phyloP scores from a whole-genome alignment of 2,113 vertebrate genomes.

The Phalacrocorax carbo region DNA sequence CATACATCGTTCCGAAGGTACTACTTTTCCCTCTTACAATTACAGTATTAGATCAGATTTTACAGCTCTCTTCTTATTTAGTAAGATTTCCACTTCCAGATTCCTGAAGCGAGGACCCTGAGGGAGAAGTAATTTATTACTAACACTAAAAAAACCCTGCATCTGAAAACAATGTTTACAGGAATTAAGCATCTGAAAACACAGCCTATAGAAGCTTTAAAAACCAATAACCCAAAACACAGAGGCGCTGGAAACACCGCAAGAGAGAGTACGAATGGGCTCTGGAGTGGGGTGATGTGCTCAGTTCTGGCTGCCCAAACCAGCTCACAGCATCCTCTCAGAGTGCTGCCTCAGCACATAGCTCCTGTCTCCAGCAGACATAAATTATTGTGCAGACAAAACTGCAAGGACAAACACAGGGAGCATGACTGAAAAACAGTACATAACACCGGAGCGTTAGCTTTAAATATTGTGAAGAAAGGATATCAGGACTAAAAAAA shows the following conservation, averaged over 20 bases:
- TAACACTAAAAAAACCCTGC: not conserved
- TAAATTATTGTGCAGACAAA: not conserved
- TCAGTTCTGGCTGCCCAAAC: not conserved
- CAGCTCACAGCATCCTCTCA: not conserved
- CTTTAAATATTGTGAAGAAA: not conserved
- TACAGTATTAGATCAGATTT: not conserved
- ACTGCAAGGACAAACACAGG: constrained; percentile 4
- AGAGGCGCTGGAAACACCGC: not conserved
- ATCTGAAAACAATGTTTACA: not conserved
- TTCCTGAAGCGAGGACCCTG: not conserved
- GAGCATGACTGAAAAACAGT: not conserved
- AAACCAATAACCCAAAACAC: not conserved
- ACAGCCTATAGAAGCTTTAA: not conserved
- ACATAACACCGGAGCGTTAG: not conserved
- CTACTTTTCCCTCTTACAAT: not conserved
- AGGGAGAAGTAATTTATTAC: not conserved
- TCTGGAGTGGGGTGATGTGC: not conserved
- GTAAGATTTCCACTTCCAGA: not conserved
- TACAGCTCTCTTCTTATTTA: not conserved
- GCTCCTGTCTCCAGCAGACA: not conserved
- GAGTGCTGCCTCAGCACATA: constrained; percentile 5
- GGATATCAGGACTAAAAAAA: not conserved
- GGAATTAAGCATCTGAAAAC: not conserved
- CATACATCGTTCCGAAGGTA: fast-evolving
- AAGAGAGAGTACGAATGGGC: not conserved